Evolutionary conservation across 2,113 vertebrate species (phyloP).

Genomic region (Pterocles orientalis): DNA sequence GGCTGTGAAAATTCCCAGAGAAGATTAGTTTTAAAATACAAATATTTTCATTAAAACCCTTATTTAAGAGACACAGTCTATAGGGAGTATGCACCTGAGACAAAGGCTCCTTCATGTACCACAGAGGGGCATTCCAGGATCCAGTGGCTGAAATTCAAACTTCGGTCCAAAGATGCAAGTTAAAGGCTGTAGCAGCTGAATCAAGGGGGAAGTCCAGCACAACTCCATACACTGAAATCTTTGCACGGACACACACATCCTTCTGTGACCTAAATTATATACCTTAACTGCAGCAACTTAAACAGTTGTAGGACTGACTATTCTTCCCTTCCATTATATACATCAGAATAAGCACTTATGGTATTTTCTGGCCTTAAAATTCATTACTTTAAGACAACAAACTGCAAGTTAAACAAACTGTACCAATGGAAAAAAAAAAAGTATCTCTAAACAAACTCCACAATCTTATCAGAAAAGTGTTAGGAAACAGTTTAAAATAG

Average conservation of each 20-base stretch:
- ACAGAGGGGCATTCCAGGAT: not conserved
- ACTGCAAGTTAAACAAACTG: not conserved
- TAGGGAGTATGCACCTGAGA: not conserved
- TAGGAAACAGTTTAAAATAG: not conserved
- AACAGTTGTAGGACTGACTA: not conserved
- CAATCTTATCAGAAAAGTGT: not conserved
- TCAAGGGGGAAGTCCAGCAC: not conserved
- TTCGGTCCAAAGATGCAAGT: not conserved
- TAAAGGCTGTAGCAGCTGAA: not conserved
- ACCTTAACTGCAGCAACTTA: not conserved
- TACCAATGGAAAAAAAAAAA: not conserved
- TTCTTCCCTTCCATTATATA: not conserved
- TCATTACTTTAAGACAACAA: not conserved
- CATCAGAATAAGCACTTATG: not conserved
- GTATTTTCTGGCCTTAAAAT: not conserved
- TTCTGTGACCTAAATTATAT: not conserved
- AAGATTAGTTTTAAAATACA: not conserved
- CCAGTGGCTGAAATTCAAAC: not conserved
- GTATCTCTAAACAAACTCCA: not conserved
- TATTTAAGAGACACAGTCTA: not conserved
- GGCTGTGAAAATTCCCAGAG: not conserved
- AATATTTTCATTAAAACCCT: not conserved
- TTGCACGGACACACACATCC: rapidly evolving
- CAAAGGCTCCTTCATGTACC: not conserved
- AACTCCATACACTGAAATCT: not conserved